These are phyloP conservation scores for Caerostris extrusa DNA, from an alignment of 1,140 invertebrate genomes.

Conservation along the genomic window DNA sequence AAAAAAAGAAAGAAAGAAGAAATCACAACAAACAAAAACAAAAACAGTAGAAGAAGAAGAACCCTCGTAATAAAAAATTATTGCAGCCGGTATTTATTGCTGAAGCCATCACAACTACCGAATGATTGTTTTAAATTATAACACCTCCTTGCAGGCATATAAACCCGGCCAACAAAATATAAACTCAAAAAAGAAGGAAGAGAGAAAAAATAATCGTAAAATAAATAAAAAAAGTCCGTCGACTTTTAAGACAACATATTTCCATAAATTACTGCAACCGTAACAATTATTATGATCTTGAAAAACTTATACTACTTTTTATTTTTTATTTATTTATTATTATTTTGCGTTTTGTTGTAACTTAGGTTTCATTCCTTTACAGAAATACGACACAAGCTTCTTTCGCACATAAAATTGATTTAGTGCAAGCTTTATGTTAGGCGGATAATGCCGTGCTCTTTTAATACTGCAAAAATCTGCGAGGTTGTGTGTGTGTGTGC, in stretches of 20 bases:
- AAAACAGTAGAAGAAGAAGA: neutral
- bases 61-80: constrained; percentile 68
- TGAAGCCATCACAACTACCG: constrained; percentile 34
- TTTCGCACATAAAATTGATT: constrained; percentile 75
- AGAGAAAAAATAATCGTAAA: neutral
- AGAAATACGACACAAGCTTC: constrained; percentile 55
- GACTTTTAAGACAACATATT: constrained; percentile 76
- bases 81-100: constrained; percentile 55
- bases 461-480: constrained; percentile 72
- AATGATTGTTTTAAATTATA: constrained; percentile 77
- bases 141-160: constrained; percentile 62
- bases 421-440: constrained; percentile 42
- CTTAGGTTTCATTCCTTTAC: constrained; percentile 23
- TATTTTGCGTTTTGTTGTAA: constrained; percentile 59
- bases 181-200: neutral
- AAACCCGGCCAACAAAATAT: neutral
- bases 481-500: neutral
- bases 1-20: neutral
- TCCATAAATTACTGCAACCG: constrained; percentile 77
- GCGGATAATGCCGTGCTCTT: constrained; percentile 51
- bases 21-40: neutral
- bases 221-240: neutral
- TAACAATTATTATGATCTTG: constrained; percentile 77
- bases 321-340: constrained; percentile 22
- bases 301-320: constrained; percentile 21